Percentiles rank a stretch among this genome's conserved stretches.
Conservation (phyloP, 2,888 invertebrate species). For the Drosophila borealis region DNA sequence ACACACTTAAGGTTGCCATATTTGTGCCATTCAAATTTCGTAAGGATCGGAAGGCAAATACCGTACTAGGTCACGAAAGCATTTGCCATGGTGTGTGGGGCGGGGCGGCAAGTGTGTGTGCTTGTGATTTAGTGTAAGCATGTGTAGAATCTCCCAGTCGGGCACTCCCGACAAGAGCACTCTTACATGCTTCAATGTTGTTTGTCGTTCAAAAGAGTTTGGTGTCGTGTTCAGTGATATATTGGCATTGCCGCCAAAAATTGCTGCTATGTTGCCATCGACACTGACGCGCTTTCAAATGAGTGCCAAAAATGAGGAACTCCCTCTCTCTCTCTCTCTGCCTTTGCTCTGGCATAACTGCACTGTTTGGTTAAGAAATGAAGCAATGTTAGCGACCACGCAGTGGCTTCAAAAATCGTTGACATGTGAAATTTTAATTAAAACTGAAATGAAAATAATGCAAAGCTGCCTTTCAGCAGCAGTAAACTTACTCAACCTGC, state of each 20-base stretch:
- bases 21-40: no score
- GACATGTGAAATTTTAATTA: conserved; percentile 81
- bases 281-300: conserved; percentile 13
- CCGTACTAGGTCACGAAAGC: no score
- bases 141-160: no score
- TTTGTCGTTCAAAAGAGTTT: background rate
- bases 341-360: background rate
- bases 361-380: conserved; percentile 54
- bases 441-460: conserved; percentile 64
- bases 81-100: no score
- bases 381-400: conserved; percentile 25
- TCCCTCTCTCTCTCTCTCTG: background rate
- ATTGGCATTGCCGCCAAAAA: conserved; percentile 53
- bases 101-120: no score
- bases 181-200: background rate
- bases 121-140: no score
- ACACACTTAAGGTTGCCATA: no score
- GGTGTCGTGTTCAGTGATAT: conserved; percentile 36
- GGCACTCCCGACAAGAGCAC: no score
- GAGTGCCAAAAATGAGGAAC: conserved; percentile 32
- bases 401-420: conserved; percentile 63
- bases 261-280: conserved; percentile 31
- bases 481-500: conserved; percentile 33
- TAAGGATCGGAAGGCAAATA: no score
- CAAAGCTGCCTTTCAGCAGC: conserved; percentile 23